Base-by-base conservation (phyloP, 2,888 invertebrate species). In the Lithophane semibrunnea region DNA sequence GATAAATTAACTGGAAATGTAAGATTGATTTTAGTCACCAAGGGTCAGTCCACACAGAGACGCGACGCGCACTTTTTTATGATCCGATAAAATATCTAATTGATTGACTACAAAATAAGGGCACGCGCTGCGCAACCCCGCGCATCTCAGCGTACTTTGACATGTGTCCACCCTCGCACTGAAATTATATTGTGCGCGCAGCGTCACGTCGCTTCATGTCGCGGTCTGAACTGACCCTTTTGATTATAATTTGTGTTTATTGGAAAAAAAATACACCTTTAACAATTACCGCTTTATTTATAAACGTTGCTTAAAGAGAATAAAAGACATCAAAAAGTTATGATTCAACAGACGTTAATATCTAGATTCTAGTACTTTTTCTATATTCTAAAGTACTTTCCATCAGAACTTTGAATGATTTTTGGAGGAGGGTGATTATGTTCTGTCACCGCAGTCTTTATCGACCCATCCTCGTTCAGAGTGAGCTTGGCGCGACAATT, bases 371-470 rank as follows among this genome's bases (percentile, higher is more conserved):
- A 29, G 49, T n/a, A 7, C 21, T 2, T 18, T 42, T 71, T 54
- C 42, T 72, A 72, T 24, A 73, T 47, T 29, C 73, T 47, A 56
- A 29, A 54, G 9, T 77, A 87, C 0, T 54, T 42, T 66, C 87
- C 88, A 74, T 65, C 42, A 2, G 37, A 0, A 18, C 67, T 65
- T 24, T 71, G 54, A 16, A 85, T 0, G 0, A 89, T 63, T 1
- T 83, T 71, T 21, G 89, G 84, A 1, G 91, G 92, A 0, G 87
- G 82, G 49, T 92, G 92, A 49, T 87, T 90, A 54, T 92, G 92
- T 3, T 86, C 73, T 0, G 77, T 79, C 1, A 49, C 21, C 1
- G 83, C 85, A n/a, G 2, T 29, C n/a, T 83, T 64, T 13, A 92
- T 79, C 4, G 67, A 63, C 0, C 90, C 90, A 37, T 81, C 44